Base-by-base conservation (phyloP, 2,797 vertebrate genomes). In the Parotocinclus haroldoi region DNA sequence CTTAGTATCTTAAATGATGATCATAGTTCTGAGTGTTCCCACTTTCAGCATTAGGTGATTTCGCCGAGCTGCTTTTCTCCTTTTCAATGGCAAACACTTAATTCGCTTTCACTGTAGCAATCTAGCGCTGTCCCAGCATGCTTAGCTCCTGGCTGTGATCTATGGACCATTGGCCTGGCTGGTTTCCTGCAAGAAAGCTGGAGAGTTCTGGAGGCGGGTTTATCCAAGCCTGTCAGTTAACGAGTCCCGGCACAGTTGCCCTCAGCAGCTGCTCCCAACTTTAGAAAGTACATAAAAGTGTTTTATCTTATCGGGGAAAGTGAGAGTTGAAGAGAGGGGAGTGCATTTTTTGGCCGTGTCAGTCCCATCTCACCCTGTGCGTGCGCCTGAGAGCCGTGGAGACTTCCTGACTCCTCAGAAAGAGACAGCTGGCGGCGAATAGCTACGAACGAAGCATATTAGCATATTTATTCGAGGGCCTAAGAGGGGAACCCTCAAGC, bases 391-490 rank as follows among this genome's bases (percentile, higher is more conserved):
- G 45, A 56, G 49, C 38, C 46, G 53, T 37, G 39, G 51, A 75
- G 65, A 68, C 16, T 71, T 67, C 69, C 61, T 54, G 66, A 72
- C 66, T 38, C 73, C 66, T 78, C 79, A 69, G 69, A 75, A 85
- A 73, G 78, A 72, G 75, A 79, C 83, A 83, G 79, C 83, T 88
- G 83, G 71, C 84, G 83, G 63, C 66, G 58, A 27, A 27, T 27
- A 27, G 78, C 82, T 80, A 63, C 69, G 82, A 81, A 80, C 78
- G 79, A 74, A 78, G 77, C 69, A 12, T 46, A 54, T 83, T 76
- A 71, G 79, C 69, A 67, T 76, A 74, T 83, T 77, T 63, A 65
- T 73, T 65, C 52, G 68, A 53, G 40, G 72, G 62, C 42, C 72
- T 73, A 74, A 63, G 56, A 71, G 78, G 78, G 76, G 53, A 71